Evolutionary conservation across 2,888 invertebrate species (phyloP).

Genomic region (Deilephila elpenor): DNA sequence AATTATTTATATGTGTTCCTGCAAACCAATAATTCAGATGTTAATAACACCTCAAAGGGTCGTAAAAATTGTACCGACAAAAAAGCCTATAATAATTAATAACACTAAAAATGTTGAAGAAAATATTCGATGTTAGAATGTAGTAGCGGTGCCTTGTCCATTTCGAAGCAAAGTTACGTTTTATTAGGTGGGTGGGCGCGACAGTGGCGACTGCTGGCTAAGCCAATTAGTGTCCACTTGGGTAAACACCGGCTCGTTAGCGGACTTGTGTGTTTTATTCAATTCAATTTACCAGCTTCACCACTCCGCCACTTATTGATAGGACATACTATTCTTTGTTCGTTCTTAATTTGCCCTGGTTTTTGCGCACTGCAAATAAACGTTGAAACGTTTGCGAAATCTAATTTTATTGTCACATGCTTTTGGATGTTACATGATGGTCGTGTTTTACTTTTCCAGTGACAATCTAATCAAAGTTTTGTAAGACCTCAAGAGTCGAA

Average conservation of each 20-base stretch:
- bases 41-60: no score
- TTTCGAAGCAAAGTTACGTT: slow-evolving; percentile 25
- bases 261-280: slow-evolving; percentile 83
- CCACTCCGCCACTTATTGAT: slow-evolving; percentile 75
- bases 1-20: no score
- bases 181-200: slow-evolving; percentile 42
- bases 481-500: no score
- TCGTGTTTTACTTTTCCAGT: neutral
- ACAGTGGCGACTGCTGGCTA: slow-evolving; percentile 78
- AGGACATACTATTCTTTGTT: slow-evolving; percentile 69
- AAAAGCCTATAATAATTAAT: no score
- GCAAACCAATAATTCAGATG: no score
- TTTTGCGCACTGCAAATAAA: slow-evolving; percentile 7
- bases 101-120: neutral
- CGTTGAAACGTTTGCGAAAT: slow-evolving; percentile 5
- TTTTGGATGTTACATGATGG: neutral
- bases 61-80: no score
- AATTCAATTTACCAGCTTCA: slow-evolving; percentile 81
- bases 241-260: slow-evolving; percentile 84
- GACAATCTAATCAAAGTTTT: no score
- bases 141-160: slow-evolving; percentile 36
- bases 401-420: neutral
- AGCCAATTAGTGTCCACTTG: slow-evolving; percentile 84
- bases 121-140: slow-evolving; percentile 32
- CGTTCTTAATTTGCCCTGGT: slow-evolving; percentile 59